Base-by-base conservation (phyloP, 2,888 invertebrate genomes). In the Luperina testacea region DNA sequence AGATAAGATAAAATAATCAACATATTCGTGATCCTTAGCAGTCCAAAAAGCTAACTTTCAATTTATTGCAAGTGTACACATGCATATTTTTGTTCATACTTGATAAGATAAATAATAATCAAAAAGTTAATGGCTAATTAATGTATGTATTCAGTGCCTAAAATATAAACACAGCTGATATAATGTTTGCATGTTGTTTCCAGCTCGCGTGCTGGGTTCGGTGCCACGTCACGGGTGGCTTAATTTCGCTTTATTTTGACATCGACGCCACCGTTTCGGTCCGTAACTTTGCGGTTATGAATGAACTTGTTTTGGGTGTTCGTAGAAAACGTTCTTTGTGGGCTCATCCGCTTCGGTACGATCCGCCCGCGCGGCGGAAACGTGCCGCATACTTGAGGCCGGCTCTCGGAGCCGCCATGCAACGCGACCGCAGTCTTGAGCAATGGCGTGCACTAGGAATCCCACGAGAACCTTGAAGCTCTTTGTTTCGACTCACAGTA, bases 221-320 rank as follows among this genome's bases (percentile, higher is more conserved):
- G 75, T 72, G 80, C 75, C 80, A 81, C 90, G 93, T 91, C 91
- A 92, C 90, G 92, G 92, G 89, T 90, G 90, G 90, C 78, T 89
- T 85, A 70, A 87, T 90, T 92, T 92, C 91, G 91, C 89, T 92
- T 93, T 92, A 91, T 93, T 94, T 93, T 91, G 91, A 90, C 91
- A 92, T 88, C 85, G 83, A 81, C 87, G 86, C 72, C 89, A 51
- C 67, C 92, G 94, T 94, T 94, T 92, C 93, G 92, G 90, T 82
- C 89, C 90, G 92, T 92, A 92, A 91, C 89, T 91, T 85, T 90
- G 92, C 90, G 91, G 91, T 92, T 93, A 92, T 94, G 93, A 95
- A 95, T 95, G 93, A 92, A 93, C 92, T 88, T 92, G 91, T 93
- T 95, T 94, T 92, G 90, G 90, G 86, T 88, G 89, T 95, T 94